Evolutionary conservation across 1,140 invertebrate genomes (phyloP).

Genomic region (Akabosia matsudoensis): DNA sequence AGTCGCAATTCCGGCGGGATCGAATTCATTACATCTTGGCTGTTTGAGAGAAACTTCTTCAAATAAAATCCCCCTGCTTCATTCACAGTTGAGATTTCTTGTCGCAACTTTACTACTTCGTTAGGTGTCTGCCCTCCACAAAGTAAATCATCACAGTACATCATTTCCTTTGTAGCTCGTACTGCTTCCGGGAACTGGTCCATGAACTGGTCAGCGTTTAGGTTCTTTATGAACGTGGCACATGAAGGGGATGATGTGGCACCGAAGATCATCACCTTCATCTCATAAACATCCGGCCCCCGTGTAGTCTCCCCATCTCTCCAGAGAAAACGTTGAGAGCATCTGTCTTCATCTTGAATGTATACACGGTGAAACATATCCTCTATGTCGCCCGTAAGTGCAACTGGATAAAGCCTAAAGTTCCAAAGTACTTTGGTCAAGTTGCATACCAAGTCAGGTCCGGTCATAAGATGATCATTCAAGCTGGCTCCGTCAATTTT

Average conservation of each 20-base stretch:
- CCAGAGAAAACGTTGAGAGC: slow-evolving; percentile 31
- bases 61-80: background rate
- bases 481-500: slow-evolving; percentile 22
- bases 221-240: background rate
- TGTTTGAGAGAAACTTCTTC: background rate
- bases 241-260: slow-evolving; percentile 13
- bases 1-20: background rate
- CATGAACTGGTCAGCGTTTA: background rate
- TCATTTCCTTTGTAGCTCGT: background rate
- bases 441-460: slow-evolving; percentile 23
- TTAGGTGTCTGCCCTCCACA: background rate
- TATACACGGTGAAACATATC: slow-evolving; percentile 41
- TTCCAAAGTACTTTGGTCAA: slow-evolving; percentile 7
- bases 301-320: background rate
- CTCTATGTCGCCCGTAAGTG: slow-evolving; percentile 29
- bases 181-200: background rate
- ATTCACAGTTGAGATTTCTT: background rate
- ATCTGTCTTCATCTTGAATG: background rate
- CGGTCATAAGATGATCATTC: slow-evolving; percentile 28
- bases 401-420: slow-evolving; percentile 10
- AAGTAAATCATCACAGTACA: background rate
- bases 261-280: slow-evolving; percentile 37
- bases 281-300: slow-evolving; percentile 11
- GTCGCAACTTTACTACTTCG: background rate
- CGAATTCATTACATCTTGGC: background rate